These are phyloP conservation scores for Platorchestia sp. DNA, from an alignment of 1,140 invertebrate species.

Conservation along the genomic window DNA sequence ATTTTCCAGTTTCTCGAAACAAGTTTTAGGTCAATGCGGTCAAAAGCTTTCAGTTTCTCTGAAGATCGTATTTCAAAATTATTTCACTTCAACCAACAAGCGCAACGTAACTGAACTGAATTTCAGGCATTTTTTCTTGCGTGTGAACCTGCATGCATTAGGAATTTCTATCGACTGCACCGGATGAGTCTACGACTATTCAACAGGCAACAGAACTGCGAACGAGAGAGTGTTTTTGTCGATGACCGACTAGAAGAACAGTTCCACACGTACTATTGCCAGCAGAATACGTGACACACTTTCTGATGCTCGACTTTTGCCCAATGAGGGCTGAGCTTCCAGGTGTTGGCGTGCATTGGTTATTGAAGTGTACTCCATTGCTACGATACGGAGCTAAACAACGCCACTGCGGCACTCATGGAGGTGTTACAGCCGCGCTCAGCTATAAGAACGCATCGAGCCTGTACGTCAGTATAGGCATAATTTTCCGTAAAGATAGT, in stretches of 20 bases:
- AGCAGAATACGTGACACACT: not conserved
- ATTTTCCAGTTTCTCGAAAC: not conserved
- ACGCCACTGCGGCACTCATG: not conserved
- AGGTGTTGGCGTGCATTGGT: not conserved
- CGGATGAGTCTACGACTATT: not conserved
- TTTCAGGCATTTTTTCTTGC: not conserved
- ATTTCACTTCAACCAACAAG: not conserved
- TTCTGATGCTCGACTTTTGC: not conserved
- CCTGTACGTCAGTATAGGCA: not conserved
- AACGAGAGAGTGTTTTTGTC: not conserved
- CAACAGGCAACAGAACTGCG: not conserved
- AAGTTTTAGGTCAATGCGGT: not conserved
- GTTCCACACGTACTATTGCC: not conserved
- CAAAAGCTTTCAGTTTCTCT: not conserved
- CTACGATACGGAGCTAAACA: not conserved
- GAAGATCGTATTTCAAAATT: not conserved
- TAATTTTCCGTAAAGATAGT: not conserved
- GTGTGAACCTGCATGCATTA: not conserved
- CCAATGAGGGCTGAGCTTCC: not conserved
- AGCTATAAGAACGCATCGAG: too few relatives aligned
- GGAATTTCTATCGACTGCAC: not conserved
- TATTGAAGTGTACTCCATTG: not conserved
- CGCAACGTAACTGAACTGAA: not conserved
- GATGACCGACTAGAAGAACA: not conserved
- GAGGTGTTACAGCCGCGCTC: not conserved